Evolutionary conservation across 2,888 invertebrate species (phyloP), one percentile per base, ranked within the genome.

Genomic region (Cheilosia pagana): DNA sequence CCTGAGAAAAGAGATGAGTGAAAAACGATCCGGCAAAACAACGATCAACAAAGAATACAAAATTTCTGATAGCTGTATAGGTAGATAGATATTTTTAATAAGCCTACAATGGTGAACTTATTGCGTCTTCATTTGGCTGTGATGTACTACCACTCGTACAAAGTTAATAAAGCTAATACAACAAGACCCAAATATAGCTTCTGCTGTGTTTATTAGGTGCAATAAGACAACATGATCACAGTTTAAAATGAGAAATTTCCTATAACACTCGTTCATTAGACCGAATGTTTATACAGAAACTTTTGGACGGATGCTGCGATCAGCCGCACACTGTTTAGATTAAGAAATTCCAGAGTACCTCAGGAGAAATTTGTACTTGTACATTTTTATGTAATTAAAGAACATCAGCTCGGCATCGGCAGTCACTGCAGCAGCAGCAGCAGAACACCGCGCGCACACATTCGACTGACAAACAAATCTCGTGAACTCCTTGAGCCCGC

Each of bases 221-320:
- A 72, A 25, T 65, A 52, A 43, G 39, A 53, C 21, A 60, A 70
- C 41, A 39, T 10, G 53, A 41, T 39, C 35, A 31, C 31, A 68
- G 35, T 50, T 75, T 63, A 39, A 67, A 72, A 55, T 62, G 25
- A 57, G 45, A 75, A 75, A 71, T 70, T 68, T 75, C 53, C 70
- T 65, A 53, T 53, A 74, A 45, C 55, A 59, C 68, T 57, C 62
- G 63, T 70, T 74, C 74, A 75, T 53, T 74, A 59, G 57, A 70
- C 63, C 35, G 53, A 79, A 60, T 85, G 79, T 83, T 85, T 85
- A 85, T 70, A 71, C n/a, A 48, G 70, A 83, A 63, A 65, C 50
- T 57, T 75, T 75, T 50, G 28, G 59, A 62, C 48, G 75, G 63
- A 65, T 70, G 71, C 53, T 79, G 57, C 48, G 60, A 39, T 78